Evolutionary conservation across 2,888 invertebrate genomes (phyloP).

Genomic region (Dicroscelio sp.): DNA sequence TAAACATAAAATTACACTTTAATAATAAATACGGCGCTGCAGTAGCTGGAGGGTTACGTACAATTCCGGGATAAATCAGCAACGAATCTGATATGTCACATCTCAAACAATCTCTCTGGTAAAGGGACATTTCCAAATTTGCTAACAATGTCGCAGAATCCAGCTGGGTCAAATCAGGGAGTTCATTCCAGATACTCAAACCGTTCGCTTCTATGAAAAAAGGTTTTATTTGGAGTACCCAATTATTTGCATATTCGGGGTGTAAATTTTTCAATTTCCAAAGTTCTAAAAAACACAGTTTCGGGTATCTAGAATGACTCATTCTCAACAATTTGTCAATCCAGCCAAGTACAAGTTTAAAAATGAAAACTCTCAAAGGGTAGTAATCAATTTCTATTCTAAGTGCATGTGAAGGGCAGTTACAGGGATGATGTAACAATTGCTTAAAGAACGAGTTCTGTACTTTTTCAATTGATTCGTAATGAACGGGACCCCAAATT

Average conservation of each 20-base stretch:
- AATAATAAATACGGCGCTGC: too few relatives aligned
- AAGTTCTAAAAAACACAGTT: neutral
- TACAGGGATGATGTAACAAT: neutral
- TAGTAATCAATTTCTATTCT: neutral
- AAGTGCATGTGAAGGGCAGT: neutral
- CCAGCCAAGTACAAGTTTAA: neutral
- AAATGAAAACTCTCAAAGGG: neutral
- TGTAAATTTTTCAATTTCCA: neutral
- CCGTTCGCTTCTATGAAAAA: neutral
- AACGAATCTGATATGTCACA: too few relatives aligned
- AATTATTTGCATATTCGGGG: neutral
- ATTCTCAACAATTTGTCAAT: neutral
- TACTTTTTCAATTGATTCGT: neutral
- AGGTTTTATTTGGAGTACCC: neutral
- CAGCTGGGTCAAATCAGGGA: too few relatives aligned
- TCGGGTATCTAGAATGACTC: neutral
- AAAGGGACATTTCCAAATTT: too few relatives aligned
- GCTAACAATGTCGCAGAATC: too few relatives aligned
- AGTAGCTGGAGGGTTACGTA: too few relatives aligned
- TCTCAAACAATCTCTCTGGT: too few relatives aligned
- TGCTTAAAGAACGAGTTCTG: neutral
- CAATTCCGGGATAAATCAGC: too few relatives aligned
- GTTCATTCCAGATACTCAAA: neutral
- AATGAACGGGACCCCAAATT: neutral
- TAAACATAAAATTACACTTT: too few relatives aligned